These are phyloP conservation scores for Rynchops niger DNA, from an alignment of 2,113 vertebrate genomes.

Conservation along the genomic window DNA sequence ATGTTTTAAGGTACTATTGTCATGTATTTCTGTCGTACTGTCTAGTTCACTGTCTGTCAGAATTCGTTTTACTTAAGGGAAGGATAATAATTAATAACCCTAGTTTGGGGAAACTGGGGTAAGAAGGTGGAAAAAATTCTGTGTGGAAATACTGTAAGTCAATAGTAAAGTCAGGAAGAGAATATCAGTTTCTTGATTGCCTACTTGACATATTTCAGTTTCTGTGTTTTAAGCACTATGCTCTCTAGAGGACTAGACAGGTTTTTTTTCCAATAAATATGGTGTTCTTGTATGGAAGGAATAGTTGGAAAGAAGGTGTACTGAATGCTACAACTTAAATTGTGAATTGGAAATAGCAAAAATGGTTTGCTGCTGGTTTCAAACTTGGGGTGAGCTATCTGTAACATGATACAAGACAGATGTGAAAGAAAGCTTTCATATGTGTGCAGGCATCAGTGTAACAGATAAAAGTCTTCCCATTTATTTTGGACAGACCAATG, in stretches of 20 bases:
- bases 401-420: not conserved
- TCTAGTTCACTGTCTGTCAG: not conserved
- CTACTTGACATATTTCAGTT: not conserved
- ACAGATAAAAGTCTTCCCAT: not conserved
- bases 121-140: not conserved
- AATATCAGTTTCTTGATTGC: not conserved
- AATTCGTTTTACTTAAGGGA: not conserved
- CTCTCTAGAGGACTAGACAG: not conserved
- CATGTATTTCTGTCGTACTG: not conserved
- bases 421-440: not conserved
- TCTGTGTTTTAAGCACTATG: not conserved
- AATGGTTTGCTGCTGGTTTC: not conserved
- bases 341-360: not conserved
- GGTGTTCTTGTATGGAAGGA: not conserved
- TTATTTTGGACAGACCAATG: slow-evolving; percentile 79
- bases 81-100: not conserved
- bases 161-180: not conserved
- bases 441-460: not conserved
- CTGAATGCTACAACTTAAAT: not conserved
- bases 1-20: not conserved
- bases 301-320: not conserved
- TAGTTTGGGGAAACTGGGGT: not conserved
- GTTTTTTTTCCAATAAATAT: not conserved
- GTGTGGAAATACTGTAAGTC: not conserved
- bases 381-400: not conserved